phyloP scores from a whole-genome alignment of 2,888 invertebrate species.

The Sepioteuthis lessoniana region DNA sequence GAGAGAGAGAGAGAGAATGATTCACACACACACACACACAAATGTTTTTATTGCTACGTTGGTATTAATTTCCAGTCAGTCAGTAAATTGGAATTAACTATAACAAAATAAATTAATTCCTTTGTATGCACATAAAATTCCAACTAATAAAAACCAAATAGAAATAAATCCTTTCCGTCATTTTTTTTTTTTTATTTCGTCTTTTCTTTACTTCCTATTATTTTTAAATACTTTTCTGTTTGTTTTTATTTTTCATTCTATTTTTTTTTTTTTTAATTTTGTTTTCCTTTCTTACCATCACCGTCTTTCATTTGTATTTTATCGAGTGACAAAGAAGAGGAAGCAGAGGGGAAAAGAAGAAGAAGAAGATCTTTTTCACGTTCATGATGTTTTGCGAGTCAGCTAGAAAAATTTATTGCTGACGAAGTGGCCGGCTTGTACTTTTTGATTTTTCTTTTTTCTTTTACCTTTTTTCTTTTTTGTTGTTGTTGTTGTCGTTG shows the following conservation, averaged over 20 bases:
- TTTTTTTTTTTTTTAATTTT: too few relatives aligned
- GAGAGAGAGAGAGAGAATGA: too few relatives aligned
- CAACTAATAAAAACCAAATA: neutral
- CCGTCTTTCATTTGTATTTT: neutral
- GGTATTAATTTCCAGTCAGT: neutral
- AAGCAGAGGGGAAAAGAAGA: too few relatives aligned
- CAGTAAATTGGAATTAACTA: neutral
- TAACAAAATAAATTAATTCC: neutral
- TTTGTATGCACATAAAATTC: neutral
- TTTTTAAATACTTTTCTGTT: too few relatives aligned
- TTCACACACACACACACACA: too few relatives aligned
- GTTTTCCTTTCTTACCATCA: too few relatives aligned
- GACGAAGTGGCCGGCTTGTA: neutral
- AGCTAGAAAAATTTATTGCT: neutral
- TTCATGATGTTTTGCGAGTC: neutral
- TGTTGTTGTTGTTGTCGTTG: too few relatives aligned
- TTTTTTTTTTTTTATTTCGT: neutral
- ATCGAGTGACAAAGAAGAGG: neutral
- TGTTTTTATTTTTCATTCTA: too few relatives aligned
- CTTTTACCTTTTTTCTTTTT: too few relatives aligned
- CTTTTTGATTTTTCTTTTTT: neutral
- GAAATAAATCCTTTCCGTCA: neutral
- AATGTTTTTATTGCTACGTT: too few relatives aligned
- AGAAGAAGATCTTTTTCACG: neutral
- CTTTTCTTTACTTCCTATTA: neutral